Conservation (phyloP, 2,888 invertebrate genomes). For the Reticulitermes lucifugus region DNA sequence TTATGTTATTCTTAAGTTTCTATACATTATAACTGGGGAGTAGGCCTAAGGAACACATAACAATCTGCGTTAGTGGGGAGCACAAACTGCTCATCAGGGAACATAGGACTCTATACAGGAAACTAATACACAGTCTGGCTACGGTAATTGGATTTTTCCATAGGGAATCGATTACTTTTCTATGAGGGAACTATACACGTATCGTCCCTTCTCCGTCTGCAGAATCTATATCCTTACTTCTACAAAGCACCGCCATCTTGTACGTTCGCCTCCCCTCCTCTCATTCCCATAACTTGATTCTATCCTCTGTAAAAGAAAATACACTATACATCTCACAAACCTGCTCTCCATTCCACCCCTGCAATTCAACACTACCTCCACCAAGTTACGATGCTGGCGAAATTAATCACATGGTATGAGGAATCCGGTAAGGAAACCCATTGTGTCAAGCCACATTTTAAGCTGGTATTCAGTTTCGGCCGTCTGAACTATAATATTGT, state of each 20-base stretch:
- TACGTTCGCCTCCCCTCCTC: no score
- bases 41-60: not conserved
- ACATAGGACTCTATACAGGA: not conserved
- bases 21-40: not conserved
- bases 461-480: not conserved
- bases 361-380: not conserved
- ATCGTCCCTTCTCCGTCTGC: not conserved
- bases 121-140: not conserved
- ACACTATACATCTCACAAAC: no score
- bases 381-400: not conserved
- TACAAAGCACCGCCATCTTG: no score
- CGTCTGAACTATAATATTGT: not conserved
- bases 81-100: not conserved
- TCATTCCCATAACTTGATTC: no score
- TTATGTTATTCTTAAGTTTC: not conserved
- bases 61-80: not conserved
- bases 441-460: not conserved
- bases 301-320: no score
- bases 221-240: no score
- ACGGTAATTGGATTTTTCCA: conserved; percentile 16
- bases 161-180: conserved; percentile 20
- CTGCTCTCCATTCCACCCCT: not conserved
- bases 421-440: not conserved
- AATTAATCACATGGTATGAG: not conserved
- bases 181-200: not conserved